Evolutionary conservation across 1,140 invertebrate species (phyloP).

Genomic region (Bicyclus anynana): DNA sequence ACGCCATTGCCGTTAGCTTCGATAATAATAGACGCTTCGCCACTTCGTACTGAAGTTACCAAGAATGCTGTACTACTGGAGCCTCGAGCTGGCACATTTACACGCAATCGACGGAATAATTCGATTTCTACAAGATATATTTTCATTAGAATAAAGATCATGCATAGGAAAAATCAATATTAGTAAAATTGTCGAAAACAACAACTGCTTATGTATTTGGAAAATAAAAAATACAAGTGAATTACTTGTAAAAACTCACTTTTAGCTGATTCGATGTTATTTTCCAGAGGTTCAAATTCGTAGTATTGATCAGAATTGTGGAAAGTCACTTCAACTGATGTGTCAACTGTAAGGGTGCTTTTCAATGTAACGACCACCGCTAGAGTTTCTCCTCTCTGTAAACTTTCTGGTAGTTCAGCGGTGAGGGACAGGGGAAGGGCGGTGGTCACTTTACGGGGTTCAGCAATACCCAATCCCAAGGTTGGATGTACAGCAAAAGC

Average conservation of each 20-base stretch:
- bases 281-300: slow-evolving; percentile 83
- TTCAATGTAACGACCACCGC: slow-evolving; percentile 94
- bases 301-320: slow-evolving; percentile 90
- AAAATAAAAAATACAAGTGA: no score
- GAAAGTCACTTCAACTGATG: slow-evolving; percentile 89
- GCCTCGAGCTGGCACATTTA: slow-evolving; percentile 52
- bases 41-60: slow-evolving; percentile 49
- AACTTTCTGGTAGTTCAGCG: slow-evolving; percentile 89
- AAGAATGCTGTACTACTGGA: slow-evolving; percentile 67
- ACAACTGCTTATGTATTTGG: no score
- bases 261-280: slow-evolving; percentile 72
- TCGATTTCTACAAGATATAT: slow-evolving; percentile 57
- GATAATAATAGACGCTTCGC: slow-evolving; percentile 55
- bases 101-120: slow-evolving; percentile 53
- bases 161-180: not conserved
- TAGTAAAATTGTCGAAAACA: no score
- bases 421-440: slow-evolving; percentile 79
- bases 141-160: not conserved
- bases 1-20: slow-evolving; percentile 60
- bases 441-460: slow-evolving; percentile 86
- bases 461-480: slow-evolving; percentile 90
- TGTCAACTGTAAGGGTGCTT: slow-evolving; percentile 91
- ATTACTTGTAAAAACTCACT: slow-evolving; percentile 46
- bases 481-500: slow-evolving; percentile 94
- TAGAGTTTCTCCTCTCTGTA: slow-evolving; percentile 94